Percentiles rank a stretch among this genome's conserved stretches.
Evolutionary conservation across 2,797 vertebrate species (phyloP).

Genomic region (Anguilla pacifica): DNA sequence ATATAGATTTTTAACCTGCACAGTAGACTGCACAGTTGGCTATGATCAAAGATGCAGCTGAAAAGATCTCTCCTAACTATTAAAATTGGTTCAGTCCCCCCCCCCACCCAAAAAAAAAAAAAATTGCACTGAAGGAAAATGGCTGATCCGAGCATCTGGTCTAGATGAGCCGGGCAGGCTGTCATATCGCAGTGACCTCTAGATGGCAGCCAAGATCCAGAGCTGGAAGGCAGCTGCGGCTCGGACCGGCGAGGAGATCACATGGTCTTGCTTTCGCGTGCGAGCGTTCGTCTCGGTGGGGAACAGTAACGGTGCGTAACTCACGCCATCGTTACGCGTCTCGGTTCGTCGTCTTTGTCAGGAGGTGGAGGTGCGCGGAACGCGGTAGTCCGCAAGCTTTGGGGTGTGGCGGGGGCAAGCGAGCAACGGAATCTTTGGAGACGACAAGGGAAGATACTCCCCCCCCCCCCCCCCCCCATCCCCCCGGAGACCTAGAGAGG

Average conservation of each 20-base stretch:
- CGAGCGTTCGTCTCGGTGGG: constrained; percentile 24
- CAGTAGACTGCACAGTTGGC: neutral
- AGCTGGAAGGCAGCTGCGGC: neutral
- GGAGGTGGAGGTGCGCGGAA: constrained; percentile 25
- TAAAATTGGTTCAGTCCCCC: neutral
- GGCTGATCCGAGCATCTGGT: neutral
- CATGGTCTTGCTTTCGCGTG: neutral
- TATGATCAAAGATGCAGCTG: neutral
- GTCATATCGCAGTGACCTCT: constrained; percentile 30
- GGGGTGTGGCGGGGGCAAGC: neutral
- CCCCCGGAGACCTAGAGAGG: neutral
- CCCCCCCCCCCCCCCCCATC: neutral
- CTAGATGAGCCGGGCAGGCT: neutral
- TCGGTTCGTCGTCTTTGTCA: constrained; percentile 34
- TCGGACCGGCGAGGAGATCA: neutral
- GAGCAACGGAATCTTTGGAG: constrained; percentile 6
- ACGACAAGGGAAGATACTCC: neutral
- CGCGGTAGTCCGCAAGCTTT: neutral
- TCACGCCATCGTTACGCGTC: constrained; percentile 49
- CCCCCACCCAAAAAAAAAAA: neutral
- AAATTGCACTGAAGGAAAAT: neutral
- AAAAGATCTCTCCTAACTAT: neutral
- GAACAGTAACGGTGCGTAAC: constrained; percentile 46
- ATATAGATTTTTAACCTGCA: neutral
- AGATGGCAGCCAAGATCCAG: constrained; percentile 47